These are phyloP conservation scores for Florisuga fusca DNA, from an alignment of 2,797 vertebrate genomes.

Conservation along the genomic window DNA sequence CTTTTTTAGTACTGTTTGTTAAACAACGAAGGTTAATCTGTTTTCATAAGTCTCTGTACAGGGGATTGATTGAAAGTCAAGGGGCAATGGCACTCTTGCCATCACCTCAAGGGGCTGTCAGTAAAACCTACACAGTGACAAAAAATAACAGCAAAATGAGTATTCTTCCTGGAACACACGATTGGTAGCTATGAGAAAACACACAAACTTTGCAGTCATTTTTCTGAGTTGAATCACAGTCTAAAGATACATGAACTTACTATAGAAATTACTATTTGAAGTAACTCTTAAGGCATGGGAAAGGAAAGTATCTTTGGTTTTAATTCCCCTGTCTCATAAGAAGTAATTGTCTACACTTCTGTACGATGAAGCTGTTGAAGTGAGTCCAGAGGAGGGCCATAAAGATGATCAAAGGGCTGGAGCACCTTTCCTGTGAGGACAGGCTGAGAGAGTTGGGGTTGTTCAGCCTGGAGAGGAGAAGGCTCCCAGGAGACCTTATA, in stretches of 20 bases:
- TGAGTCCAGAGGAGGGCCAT: too few relatives aligned
- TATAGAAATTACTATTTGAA: neutral
- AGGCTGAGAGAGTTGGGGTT: too few relatives aligned
- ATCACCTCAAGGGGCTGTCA: neutral
- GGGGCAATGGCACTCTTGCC: neutral
- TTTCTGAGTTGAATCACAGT: neutral
- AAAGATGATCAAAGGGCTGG: too few relatives aligned
- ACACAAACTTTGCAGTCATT: neutral
- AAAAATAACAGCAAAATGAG: too few relatives aligned
- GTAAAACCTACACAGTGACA: neutral
- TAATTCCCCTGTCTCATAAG: neutral
- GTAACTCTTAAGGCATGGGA: neutral
- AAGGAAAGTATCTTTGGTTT: neutral
- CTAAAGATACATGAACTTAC: neutral
- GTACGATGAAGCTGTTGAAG: neutral
- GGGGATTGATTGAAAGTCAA: neutral
- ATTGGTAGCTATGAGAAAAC: neutral
- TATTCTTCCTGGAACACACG: neutral
- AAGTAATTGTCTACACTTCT: neutral
- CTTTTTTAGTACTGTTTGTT: neutral
- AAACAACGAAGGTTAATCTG: neutral
- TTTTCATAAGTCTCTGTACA: rapidly evolving
- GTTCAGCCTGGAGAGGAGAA: too few relatives aligned
- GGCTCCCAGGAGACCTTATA: too few relatives aligned
- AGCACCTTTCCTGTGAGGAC: too few relatives aligned